Base-by-base conservation (phyloP, 1,140 invertebrate genomes). In the Musca domestica region DNA sequence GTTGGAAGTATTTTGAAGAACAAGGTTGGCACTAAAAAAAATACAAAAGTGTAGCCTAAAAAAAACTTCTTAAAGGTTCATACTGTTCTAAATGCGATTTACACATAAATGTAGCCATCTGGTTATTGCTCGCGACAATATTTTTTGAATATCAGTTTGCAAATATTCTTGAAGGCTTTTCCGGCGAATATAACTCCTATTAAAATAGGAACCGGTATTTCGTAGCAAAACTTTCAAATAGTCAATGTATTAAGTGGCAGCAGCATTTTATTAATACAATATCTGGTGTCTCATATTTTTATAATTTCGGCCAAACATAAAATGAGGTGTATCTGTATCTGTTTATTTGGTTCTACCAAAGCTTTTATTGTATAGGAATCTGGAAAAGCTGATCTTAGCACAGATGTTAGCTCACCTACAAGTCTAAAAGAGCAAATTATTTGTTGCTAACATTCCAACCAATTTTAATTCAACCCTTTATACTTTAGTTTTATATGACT, bases 101-200 rank as follows among this genome's bases (percentile, higher is more conserved):
- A 61, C 56, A 34, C 56, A 61, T 27, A 9, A 61, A 30, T 30
- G 23, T 61, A 61, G 30, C 56, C 56, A 61, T n/a, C 56, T 27
- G 7, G 56, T 61, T 20, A 27, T 61, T 9, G 23, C 14, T 27
- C 22, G 56, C 9, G 56, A 30, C 22, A 61, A 30, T 61, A 61
- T 61, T 34, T 61, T 61, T 14, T 61, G 56, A 7, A 61, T 25
- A 7, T 17, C 56, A 27, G 56, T 61, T 27, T 61, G 23, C 4
- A 61, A 61, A 15, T 61, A 61, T 27, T 61, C 56, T 30, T 61
- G 4, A 3, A 61, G 56, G 25, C n/a, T 30, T 61, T 61, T 41
- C 10, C 30, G 30, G 1, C 56, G 25, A 30, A 19, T 19, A 41
- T 61, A 61, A 19, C 56, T 61, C 30, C 56, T 61, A 19, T 61